Evolutionary conservation across 2,797 vertebrate genomes (phyloP).

Genomic region (Mus minutoides): DNA sequence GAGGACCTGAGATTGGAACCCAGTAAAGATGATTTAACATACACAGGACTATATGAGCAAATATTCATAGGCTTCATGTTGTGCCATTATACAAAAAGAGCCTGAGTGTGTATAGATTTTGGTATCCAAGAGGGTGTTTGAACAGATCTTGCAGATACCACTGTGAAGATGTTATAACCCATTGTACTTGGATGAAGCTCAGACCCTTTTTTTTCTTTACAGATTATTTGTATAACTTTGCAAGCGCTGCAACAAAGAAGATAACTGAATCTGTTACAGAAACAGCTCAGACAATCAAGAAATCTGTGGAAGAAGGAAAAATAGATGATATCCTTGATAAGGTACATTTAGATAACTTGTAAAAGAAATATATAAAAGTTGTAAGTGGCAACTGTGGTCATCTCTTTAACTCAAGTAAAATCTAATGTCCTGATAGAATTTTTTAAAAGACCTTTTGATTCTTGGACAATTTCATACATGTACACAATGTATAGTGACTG

Average conservation of each 20-base stretch:
- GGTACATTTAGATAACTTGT: conserved; percentile 83
- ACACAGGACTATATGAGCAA: background rate
- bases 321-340: conserved; percentile 98
- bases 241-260: conserved; percentile 95
- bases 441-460: conserved; percentile 1
- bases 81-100: background rate
- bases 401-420: conserved; percentile 13
- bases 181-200: background rate
- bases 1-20: background rate
- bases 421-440: conserved; percentile 1
- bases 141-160: background rate
- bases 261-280: conserved; percentile 95
- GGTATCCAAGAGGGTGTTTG: background rate
- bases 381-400: conserved; percentile 30
- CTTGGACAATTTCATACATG: background rate
- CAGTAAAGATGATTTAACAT: background rate
- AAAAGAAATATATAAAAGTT: conserved; percentile 47
- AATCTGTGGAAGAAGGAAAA: conserved; percentile 97
- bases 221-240: conserved; percentile 96
- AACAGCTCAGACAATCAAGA: conserved; percentile 98
- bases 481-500: background rate
- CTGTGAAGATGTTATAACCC: background rate
- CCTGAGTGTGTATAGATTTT: background rate
- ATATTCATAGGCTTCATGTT: background rate
- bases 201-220: conserved; percentile 64